These are phyloP conservation scores for Serripes groenlandicus DNA, from an alignment of 2,888 invertebrate genomes.

Conservation along the genomic window DNA sequence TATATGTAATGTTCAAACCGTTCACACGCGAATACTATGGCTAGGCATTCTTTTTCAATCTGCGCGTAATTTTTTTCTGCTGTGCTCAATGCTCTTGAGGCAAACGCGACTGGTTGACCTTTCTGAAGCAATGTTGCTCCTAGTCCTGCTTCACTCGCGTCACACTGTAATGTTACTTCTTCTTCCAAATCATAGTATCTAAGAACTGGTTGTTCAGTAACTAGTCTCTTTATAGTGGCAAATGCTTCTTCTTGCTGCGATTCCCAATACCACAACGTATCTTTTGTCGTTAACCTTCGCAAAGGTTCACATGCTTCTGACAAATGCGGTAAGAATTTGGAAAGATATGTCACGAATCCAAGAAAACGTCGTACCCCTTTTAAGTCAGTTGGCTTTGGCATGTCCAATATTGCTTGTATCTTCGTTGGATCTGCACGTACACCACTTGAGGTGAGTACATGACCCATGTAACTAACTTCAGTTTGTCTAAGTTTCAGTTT, in stretches of 20 bases:
- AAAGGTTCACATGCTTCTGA: slow-evolving; percentile 62
- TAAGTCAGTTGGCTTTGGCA: slow-evolving; percentile 58
- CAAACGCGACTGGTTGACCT: slow-evolving; percentile 64
- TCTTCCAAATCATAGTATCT: slow-evolving; percentile 44
- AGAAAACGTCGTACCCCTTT: slow-evolving; percentile 43
- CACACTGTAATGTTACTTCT: slow-evolving; percentile 57
- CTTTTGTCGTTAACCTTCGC: slow-evolving; percentile 51
- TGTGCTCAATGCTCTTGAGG: slow-evolving; percentile 48
- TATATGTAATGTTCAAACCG: slow-evolving; percentile 55
- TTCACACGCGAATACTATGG: slow-evolving; percentile 56
- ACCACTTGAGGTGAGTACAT: slow-evolving; percentile 56
- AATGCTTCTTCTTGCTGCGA: slow-evolving; percentile 51
- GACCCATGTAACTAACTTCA: slow-evolving; percentile 60
- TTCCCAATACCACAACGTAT: slow-evolving; percentile 50
- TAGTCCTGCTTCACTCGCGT: slow-evolving; percentile 46
- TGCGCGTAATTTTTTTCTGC: slow-evolving; percentile 62
- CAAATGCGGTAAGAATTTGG: slow-evolving; percentile 62
- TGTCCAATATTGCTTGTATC: slow-evolving; percentile 54
- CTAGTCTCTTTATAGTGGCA: slow-evolving; percentile 25
- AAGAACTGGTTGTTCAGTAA: slow-evolving; percentile 43
- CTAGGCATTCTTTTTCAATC: slow-evolving; percentile 68
- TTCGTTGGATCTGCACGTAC: slow-evolving; percentile 57
- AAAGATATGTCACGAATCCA: slow-evolving; percentile 65
- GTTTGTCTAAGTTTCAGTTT: slow-evolving; percentile 54
- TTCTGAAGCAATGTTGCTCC: slow-evolving; percentile 57